Percentiles rank a stretch among this genome's conserved stretches.
Conservation (phyloP, 2,797 vertebrate species). For the Lycodopsis pacificus region DNA sequence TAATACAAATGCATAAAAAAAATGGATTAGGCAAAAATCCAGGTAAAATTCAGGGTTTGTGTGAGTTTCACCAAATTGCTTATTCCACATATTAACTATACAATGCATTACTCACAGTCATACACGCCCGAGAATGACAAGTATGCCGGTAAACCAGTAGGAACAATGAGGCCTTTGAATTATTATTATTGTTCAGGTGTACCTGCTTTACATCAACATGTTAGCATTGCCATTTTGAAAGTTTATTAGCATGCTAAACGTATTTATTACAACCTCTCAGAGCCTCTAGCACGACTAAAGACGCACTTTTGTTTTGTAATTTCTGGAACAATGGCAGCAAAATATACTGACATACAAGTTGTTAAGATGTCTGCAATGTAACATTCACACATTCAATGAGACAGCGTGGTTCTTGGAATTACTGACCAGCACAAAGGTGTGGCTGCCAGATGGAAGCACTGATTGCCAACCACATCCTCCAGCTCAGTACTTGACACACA, state of each 20-base stretch:
- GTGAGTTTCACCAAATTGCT: neutral
- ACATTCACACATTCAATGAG: neutral
- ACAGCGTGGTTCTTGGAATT: neutral
- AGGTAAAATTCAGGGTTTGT: neutral
- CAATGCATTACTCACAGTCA: too few relatives aligned
- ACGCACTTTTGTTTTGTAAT: too few relatives aligned
- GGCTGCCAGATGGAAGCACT: neutral
- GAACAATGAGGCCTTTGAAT: too few relatives aligned
- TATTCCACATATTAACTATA: too few relatives aligned
- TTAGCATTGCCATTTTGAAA: neutral
- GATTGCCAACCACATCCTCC: neutral
- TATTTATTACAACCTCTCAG: too few relatives aligned
- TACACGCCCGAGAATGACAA: neutral
- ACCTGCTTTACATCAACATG: neutral
- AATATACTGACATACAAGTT: too few relatives aligned
- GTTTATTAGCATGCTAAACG: neutral
- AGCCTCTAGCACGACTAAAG: too few relatives aligned
- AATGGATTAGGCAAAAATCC: neutral
- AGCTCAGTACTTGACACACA: neutral
- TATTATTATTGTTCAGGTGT: neutral
- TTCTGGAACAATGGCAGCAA: too few relatives aligned
- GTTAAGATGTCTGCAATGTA: neutral
- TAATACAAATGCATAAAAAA: neutral
- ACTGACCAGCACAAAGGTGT: neutral
- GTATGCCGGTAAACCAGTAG: neutral